phyloP scores from a whole-genome alignment of 1,140 invertebrate genomes.

The Drosophila insularis region DNA sequence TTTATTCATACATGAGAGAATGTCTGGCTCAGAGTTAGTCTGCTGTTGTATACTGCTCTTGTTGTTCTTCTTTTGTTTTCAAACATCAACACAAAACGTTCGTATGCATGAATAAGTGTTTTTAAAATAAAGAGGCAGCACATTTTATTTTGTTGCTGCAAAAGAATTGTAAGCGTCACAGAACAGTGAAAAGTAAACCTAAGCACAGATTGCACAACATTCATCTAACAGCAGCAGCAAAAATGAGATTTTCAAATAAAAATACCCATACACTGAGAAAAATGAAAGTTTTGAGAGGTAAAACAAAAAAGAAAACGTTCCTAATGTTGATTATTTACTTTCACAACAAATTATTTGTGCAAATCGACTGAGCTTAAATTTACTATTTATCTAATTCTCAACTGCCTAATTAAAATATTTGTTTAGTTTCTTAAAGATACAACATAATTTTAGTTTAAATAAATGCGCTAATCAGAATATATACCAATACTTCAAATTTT shows the following conservation, averaged over 20 bases:
- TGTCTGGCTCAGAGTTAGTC: slow-evolving; percentile 28
- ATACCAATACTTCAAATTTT: not conserved
- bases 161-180: slow-evolving; percentile 33
- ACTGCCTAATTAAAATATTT: too few species aligned
- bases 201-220: slow-evolving; percentile 66
- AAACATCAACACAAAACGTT: slow-evolving; percentile 60
- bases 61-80: slow-evolving; percentile 36
- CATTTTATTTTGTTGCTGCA: slow-evolving; percentile 51
- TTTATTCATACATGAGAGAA: slow-evolving; percentile 39
- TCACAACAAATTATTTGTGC: too few species aligned
- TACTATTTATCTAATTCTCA: too few species aligned
- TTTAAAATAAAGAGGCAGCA: slow-evolving; percentile 61
- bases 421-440: too few species aligned
- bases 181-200: slow-evolving; percentile 66
- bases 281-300: not conserved
- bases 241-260: slow-evolving; percentile 66
- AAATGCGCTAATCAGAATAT: too few species aligned
- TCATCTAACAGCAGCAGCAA: slow-evolving; percentile 39
- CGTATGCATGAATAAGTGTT: slow-evolving; percentile 65
- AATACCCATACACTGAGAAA: slow-evolving; percentile 14
- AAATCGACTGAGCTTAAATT: too few species aligned
- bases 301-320: too few species aligned
- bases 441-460: too few species aligned
- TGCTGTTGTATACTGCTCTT: not conserved
- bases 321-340: too few species aligned